Percentiles rank a stretch among this genome's conserved stretches.
Conservation (phyloP, 1,140 invertebrate genomes). For the Bombus haemorrhoidalis region DNA sequence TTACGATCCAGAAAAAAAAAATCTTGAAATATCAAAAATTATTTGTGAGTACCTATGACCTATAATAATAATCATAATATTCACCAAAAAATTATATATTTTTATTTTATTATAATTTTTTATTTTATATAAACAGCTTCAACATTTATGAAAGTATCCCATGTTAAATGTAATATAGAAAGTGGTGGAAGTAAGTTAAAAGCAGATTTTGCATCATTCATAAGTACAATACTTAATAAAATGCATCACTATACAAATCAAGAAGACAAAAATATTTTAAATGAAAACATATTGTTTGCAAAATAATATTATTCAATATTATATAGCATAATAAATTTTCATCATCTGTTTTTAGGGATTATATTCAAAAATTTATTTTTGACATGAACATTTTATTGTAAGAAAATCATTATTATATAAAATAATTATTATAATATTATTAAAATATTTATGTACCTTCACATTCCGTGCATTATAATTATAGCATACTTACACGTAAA, state of each 20-base stretch:
- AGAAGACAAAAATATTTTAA: slow-evolving; percentile 82
- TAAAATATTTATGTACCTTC: not conserved
- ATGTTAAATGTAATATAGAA: slow-evolving; percentile 86
- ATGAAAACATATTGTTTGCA: slow-evolving; percentile 62
- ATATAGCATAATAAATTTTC: not conserved
- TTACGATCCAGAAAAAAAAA: slow-evolving; percentile 81
- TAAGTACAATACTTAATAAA: slow-evolving; percentile 84
- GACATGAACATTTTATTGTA: not conserved
- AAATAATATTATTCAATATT: slow-evolving; percentile 41
- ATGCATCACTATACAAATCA: slow-evolving; percentile 83
- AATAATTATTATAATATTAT: no score
- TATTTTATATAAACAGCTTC: slow-evolving; percentile 81
- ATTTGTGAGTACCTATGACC: slow-evolving; percentile 68
- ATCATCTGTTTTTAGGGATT: not conserved
- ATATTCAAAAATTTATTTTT: not conserved
- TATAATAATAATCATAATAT: slow-evolving; percentile 18
- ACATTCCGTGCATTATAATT: not conserved
- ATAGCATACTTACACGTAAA: not conserved
- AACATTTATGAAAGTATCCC: slow-evolving; percentile 86
- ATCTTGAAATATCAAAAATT: slow-evolving; percentile 68
- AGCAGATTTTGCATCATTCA: slow-evolving; percentile 86
- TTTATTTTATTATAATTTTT: slow-evolving; percentile 9
- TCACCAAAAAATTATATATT: not conserved
- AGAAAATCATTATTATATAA: no score
- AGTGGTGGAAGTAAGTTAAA: slow-evolving; percentile 86